Base-by-base conservation (phyloP, 2,888 invertebrate species). In the Sinopyrophorus schimmeli region DNA sequence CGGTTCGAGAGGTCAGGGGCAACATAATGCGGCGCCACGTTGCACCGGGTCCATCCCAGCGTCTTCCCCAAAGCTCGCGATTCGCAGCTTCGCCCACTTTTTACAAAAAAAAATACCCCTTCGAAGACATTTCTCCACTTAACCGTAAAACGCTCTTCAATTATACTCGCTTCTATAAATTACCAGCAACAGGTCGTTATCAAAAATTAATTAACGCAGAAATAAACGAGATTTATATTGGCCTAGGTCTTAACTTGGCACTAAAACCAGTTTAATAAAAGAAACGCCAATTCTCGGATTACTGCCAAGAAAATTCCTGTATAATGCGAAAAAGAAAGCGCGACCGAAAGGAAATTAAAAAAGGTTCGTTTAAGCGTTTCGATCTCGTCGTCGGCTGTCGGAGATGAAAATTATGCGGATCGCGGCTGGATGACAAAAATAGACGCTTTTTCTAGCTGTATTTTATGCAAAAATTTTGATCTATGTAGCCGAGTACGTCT, bases 1-100 rank as follows among this genome's bases (percentile, higher is more conserved):
- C 53, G 60, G 63, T 61, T 63, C 63, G 60, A 57, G 59, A 61
- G 63, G 61, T 61, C 58, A 57, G 57, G 61, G 59, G 58, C 57
- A 54, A 40, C 38, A 53, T 44, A 50, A 40, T 50, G 47, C 52
- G 52, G 47, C 49, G 50, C 51, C 56, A 48, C 46, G 43, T 48
- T 53, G 52, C 57, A 55, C 55, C 52, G 53, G 54, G 54, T 51
- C 57, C 40, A n/a, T n/a, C n/a, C n/a, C n/a, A 34, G 44, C 44
- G 37, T 44, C 44, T 28, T 44, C 37, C 23, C 28, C 35, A 28
- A 24, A 31, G 14, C 11, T 20, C 24, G 20, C 38, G 39, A 46
- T 46, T 39, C 26, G 23, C 46, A 12, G 18, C 12, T 28, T 40
- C 39, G 30, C 20, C 9, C 35, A 7, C 31, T 31, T 31, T 9